Percentiles rank a stretch among this genome's conserved stretches.
These are phyloP conservation scores for Urocolius indicus DNA, from an alignment of 2,113 vertebrate genomes.

Conservation along the genomic window DNA sequence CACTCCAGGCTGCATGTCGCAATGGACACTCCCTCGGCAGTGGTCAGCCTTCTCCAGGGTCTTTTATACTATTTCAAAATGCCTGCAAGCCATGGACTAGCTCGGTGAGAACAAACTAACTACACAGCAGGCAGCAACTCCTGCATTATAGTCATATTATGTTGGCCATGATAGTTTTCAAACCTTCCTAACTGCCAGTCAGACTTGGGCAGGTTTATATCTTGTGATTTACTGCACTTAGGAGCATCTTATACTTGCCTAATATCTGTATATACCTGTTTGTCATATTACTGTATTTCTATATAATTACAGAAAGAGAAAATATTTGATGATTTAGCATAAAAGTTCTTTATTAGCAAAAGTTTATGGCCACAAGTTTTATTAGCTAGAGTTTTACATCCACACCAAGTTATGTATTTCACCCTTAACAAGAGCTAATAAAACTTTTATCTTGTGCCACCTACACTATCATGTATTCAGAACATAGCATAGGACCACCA, in stretches of 20 bases:
- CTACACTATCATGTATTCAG: background rate
- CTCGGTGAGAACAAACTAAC: background rate
- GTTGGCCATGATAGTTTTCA: background rate
- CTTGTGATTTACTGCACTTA: background rate
- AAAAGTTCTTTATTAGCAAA: constrained; percentile 8
- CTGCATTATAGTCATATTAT: background rate
- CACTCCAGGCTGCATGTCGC: background rate
- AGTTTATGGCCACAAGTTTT: background rate
- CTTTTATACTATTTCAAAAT: background rate
- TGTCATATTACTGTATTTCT: background rate
- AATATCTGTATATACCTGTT: background rate
- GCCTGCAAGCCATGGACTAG: background rate
- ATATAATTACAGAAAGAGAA: background rate
- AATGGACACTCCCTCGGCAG: background rate
- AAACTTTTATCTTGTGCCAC: background rate
- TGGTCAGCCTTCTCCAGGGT: background rate
- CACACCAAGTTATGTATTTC: background rate
- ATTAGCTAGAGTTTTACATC: background rate
- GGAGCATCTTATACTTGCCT: background rate
- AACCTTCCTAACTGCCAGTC: background rate
- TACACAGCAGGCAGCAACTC: background rate
- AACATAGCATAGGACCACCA: background rate
- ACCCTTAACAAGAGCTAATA: background rate
- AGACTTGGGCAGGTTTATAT: background rate
- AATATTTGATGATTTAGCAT: background rate